Conservation (phyloP, 2,888 invertebrate genomes). For the Cephus rjabovi region DNA sequence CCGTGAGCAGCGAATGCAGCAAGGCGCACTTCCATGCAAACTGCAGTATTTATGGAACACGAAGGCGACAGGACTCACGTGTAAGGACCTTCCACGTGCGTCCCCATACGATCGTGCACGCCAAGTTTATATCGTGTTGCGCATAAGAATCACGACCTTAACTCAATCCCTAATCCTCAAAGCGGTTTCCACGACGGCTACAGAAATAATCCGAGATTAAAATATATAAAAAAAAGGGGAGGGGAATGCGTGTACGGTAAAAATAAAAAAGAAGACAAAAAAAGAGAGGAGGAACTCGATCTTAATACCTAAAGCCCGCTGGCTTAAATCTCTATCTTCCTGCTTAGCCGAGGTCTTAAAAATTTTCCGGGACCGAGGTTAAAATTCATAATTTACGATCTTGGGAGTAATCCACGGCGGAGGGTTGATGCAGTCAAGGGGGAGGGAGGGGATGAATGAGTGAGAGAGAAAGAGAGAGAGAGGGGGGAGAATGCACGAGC, state of each 20-base stretch:
- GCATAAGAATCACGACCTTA: conserved; percentile 47
- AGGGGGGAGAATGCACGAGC: background rate
- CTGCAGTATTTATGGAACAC: too few species aligned
- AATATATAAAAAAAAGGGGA: conserved; percentile 28
- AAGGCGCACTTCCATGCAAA: too few species aligned
- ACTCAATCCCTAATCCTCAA: conserved; percentile 61
- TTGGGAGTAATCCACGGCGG: conserved; percentile 52
- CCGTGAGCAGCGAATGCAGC: too few species aligned
- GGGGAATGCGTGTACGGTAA: background rate
- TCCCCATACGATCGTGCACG: too few species aligned
- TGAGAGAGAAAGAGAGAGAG: background rate
- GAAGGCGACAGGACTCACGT: too few species aligned
- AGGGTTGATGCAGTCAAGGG: conserved; percentile 1
- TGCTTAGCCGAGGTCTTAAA: conserved; percentile 44
- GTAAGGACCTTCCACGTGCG: too few species aligned
- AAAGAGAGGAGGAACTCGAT: conserved; percentile 41
- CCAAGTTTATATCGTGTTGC: conserved; percentile 38
- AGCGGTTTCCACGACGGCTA: conserved; percentile 46
- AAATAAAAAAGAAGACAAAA: conserved; percentile 20
- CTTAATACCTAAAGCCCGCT: conserved; percentile 50
- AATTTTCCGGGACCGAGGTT: conserved; percentile 54
- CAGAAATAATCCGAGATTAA: conserved; percentile 61
- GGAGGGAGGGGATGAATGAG: background rate
- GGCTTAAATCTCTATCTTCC: conserved; percentile 53
- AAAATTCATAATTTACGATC: conserved; percentile 63